Base-by-base conservation (phyloP, 2,113 vertebrate species). In the Silurus meridionalis region DNA sequence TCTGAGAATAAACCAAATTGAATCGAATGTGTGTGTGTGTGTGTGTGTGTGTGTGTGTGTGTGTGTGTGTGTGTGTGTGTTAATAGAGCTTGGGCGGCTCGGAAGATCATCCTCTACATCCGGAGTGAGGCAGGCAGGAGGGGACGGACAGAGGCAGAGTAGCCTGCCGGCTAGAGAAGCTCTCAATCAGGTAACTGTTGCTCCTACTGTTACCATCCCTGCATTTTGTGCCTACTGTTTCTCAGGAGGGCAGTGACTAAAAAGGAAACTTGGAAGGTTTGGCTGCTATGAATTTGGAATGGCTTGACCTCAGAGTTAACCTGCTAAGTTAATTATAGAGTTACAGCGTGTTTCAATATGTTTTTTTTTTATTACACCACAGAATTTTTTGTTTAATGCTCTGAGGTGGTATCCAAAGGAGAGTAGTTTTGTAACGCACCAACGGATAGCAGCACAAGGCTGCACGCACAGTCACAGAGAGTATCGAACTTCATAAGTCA, bases 51-150 rank as follows among this genome's bases (percentile, higher is more conserved):
- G 69, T 88, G 81, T 78, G 37, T 84, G 82, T 61, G 69, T 80
- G 78, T 83, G 58, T 85, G 8, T 71, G 55, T 84, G 58, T 86
- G 19, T 85, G 6, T 85, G 64, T 86, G 53, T 85, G 63, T 83
- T 67, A 80, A 63, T 80, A 98, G 97, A 97, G 93, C 94, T 97
- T 92, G 95, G 96, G 90, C 96, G 96, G 87, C 95, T 98, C 89
- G 96, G 97, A 72, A 96, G 97, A 86, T 98, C 97, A 0, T 96
- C 97, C 88, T 97, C 97, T 89, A 96, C 96, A 85, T 97, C 97
- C 0, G 97, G 97, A 85, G 96, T 96, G 85, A 96, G 96, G 81
- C 96, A 97, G 86, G 95, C 95, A 69, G 93, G 94, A 90, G 95
- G 94, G 89, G 95, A 96, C n/a, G 93, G 95, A 60, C 95, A 95